These are phyloP conservation scores for Enteromius mattozi DNA, from an alignment of 2,797 vertebrate species.

Conservation along the genomic window DNA sequence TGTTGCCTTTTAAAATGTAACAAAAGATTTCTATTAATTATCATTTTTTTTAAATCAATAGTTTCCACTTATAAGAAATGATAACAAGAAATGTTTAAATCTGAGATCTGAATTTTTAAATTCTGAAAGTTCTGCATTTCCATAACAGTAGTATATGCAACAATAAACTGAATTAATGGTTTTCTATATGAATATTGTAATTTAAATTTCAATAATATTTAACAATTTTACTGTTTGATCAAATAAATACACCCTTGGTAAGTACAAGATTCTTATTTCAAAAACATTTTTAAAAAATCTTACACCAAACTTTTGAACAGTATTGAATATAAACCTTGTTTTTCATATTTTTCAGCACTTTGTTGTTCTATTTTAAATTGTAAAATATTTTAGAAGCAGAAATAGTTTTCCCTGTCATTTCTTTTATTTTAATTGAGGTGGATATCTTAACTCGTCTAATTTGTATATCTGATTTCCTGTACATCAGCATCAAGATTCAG, in stretches of 20 bases:
- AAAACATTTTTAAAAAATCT: neutral
- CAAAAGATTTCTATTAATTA: neutral
- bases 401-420: neutral
- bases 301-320: neutral
- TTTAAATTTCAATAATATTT: neutral
- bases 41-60: neutral
- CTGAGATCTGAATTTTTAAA: too few species aligned
- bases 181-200: neutral
- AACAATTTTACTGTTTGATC: too few species aligned
- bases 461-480: constrained; percentile 3
- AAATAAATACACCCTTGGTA: neutral
- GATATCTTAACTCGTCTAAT: neutral
- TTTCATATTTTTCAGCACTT: neutral
- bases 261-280: neutral
- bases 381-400: neutral
- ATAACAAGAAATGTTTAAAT: neutral
- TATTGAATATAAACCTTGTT: neutral
- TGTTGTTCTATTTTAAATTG: neutral
- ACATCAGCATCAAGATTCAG: constrained; percentile 40
- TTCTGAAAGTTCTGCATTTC: neutral
- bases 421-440: neutral
- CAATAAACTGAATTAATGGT: neutral
- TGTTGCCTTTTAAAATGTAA: neutral
- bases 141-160: neutral
- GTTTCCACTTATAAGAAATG: neutral